Evolutionary conservation across 2,888 invertebrate genomes (phyloP).

Genomic region (Cantharis rufa): DNA sequence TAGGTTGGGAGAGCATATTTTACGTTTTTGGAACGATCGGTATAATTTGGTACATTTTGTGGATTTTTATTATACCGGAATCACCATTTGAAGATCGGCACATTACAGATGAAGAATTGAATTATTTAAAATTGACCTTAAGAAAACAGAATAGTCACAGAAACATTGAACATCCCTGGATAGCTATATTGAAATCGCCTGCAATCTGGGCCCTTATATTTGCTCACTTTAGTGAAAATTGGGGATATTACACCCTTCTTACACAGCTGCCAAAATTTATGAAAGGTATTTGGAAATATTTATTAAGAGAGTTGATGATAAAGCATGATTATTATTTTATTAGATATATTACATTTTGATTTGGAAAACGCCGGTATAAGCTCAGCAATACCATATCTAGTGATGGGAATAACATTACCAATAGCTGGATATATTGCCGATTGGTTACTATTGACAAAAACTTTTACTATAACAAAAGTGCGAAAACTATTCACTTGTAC

Average conservation of each 20-base stretch:
- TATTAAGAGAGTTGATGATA: too few species aligned
- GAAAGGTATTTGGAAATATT: conserved; percentile 62
- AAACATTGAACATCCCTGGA: conserved; percentile 74
- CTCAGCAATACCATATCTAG: conserved; percentile 85
- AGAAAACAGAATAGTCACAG: conserved; percentile 56
- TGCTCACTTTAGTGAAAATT: conserved; percentile 86
- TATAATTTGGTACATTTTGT: conserved; percentile 71
- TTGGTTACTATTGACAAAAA: conserved; percentile 67
- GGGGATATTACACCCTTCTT: conserved; percentile 86
- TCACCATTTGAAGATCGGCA: conserved; percentile 74
- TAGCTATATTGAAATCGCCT: conserved; percentile 70
- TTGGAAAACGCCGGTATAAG: conserved; percentile 80
- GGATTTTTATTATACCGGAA: conserved; percentile 73
- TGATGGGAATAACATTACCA: conserved; percentile 82
- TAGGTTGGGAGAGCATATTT: conserved; percentile 82
- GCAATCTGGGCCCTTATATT: conserved; percentile 84
- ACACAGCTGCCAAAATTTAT: conserved; percentile 84
- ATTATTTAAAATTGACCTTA: conserved; percentile 70
- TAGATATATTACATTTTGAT: conserved; percentile 75
- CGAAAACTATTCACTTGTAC: conserved; percentile 70
- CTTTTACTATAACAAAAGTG: conserved; percentile 75
- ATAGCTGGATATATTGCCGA: conserved; percentile 85
- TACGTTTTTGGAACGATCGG: conserved; percentile 74
- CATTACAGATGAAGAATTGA: conserved; percentile 73
- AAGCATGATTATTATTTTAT: not conserved